A percentile compares a stretch with the other conserved stretches of the same genome.
Conservation (phyloP, 2,888 invertebrate species). For the Pristionchus fissidentatus region DNA sequence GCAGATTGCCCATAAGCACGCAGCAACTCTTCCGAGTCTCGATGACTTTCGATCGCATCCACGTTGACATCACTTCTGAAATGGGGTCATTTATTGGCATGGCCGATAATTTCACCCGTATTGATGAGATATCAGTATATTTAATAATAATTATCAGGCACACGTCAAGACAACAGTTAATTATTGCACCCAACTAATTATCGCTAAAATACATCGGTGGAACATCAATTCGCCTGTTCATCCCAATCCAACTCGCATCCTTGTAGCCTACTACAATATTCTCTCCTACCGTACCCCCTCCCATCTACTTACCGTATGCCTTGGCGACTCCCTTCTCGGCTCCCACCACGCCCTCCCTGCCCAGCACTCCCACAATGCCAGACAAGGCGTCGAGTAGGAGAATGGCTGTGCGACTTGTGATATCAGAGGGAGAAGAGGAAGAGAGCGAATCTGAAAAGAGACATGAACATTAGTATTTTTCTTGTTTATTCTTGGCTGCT, state of each 20-base stretch:
- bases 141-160: too few relatives aligned
- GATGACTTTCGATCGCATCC: not conserved
- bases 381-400: slow-evolving; percentile 25
- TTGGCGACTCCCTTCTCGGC: slow-evolving; percentile 19
- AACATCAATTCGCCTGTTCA: too few relatives aligned
- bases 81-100: not conserved
- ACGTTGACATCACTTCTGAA: slow-evolving; percentile 7
- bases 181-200: too few relatives aligned
- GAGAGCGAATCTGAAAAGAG: not conserved
- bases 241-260: too few relatives aligned
- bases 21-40: not conserved
- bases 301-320: slow-evolving; percentile 10
- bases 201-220: too few relatives aligned
- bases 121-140: too few relatives aligned
- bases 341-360: not conserved
- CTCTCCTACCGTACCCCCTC: not conserved
- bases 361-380: slow-evolving; percentile 5
- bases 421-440: not conserved
- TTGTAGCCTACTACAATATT: too few relatives aligned
- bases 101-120: too few relatives aligned
- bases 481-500: too few relatives aligned
- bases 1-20: slow-evolving; percentile 40
- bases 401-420: slow-evolving; percentile 11
- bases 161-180: too few relatives aligned
- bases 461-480: too few relatives aligned